phyloP scores from a whole-genome alignment of 2,113 vertebrate species.

The Mesoclemmys tuberculata region DNA sequence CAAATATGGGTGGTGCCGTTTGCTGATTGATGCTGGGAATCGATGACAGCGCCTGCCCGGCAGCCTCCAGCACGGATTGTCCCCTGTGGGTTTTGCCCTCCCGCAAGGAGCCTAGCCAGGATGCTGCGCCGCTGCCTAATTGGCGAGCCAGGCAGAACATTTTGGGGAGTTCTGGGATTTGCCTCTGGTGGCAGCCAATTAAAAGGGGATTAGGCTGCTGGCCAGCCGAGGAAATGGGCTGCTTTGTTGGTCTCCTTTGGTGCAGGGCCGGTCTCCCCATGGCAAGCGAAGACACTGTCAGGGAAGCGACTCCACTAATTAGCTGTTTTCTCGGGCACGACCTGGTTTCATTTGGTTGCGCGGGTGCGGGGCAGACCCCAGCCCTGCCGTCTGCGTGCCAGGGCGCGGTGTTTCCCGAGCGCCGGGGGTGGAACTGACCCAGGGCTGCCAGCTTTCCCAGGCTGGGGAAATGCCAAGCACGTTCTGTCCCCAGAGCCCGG shows the following conservation, averaged over 20 bases:
- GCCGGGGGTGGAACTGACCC: neutral
- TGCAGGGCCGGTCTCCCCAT: conserved; percentile 20
- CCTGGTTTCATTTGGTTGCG: neutral
- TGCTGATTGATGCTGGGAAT: neutral
- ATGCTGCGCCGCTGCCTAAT: conserved; percentile 19
- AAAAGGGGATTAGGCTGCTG: conserved; percentile 74
- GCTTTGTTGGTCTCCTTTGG: conserved; percentile 1
- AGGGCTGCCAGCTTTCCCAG: neutral
- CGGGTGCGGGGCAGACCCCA: neutral
- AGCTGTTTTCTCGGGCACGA: neutral
- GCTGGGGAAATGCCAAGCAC: neutral
- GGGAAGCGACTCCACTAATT: neutral
- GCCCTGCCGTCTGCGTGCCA: neutral
- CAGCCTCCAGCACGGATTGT: no score
- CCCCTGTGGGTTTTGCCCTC: rapidly evolving
- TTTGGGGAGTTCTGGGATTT: conserved; percentile 57
- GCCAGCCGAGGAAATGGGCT: conserved; percentile 52
- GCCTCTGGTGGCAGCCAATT: conserved; percentile 63
- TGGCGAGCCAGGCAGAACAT: neutral
- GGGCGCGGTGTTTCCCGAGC: neutral
- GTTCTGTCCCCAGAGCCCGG: neutral
- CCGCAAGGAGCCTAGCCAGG: neutral
- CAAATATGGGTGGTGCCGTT: neutral
- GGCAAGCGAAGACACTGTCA: neutral
- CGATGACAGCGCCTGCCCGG: neutral